These are phyloP conservation scores for Sturnus vulgaris DNA, from an alignment of 2,113 vertebrate genomes.

Conservation along the genomic window DNA sequence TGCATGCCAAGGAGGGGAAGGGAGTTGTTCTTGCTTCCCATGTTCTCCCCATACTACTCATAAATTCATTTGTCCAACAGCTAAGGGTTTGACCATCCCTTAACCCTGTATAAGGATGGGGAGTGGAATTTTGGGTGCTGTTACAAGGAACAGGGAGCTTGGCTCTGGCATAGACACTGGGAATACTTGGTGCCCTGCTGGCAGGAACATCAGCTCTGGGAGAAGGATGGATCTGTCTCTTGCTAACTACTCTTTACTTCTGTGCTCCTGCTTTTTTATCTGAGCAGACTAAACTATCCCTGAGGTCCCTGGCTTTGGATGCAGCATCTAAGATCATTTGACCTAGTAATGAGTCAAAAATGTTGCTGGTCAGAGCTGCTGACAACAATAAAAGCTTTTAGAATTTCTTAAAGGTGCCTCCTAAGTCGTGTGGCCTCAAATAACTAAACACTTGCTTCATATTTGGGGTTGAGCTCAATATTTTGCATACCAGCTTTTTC, in stretches of 20 bases:
- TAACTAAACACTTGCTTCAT: conserved; percentile 40
- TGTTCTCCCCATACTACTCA: background rate
- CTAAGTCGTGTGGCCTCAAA: background rate
- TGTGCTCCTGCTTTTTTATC: background rate
- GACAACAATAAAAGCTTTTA: conserved; percentile 31
- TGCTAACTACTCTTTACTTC: background rate
- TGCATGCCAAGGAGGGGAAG: background rate
- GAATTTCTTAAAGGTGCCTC: conserved; percentile 20
- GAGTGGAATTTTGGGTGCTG: fast-evolving
- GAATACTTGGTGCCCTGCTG: background rate
- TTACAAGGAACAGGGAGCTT: background rate
- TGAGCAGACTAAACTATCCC: background rate
- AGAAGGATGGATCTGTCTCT: background rate
- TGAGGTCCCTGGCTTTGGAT: background rate
- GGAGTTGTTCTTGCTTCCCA: background rate
- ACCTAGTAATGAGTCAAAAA: background rate
- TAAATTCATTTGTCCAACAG: background rate
- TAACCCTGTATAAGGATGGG: background rate
- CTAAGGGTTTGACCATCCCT: background rate
- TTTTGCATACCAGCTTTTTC: conserved; percentile 54
- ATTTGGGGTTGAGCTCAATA: conserved; percentile 59
- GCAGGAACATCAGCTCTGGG: background rate
- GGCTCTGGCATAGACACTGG: background rate
- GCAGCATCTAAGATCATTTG: background rate
- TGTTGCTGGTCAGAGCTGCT: background rate